A percentile compares a stretch with the other conserved stretches of the same genome.
Evolutionary conservation across 2,888 invertebrate genomes (phyloP).

Genomic region (Slavum lentiscoides): DNA sequence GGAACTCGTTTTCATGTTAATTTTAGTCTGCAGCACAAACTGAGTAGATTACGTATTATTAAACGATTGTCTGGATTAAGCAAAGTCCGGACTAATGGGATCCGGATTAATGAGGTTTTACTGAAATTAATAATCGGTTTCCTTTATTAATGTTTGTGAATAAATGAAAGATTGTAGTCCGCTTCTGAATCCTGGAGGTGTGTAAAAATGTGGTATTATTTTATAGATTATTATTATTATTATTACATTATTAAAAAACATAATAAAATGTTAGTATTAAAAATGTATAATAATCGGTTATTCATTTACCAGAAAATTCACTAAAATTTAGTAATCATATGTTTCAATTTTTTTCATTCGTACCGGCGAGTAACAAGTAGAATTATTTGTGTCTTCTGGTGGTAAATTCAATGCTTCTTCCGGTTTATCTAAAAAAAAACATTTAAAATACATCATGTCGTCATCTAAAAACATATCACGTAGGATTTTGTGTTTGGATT

Average conservation of each 20-base stretch:
- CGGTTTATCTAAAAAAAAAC: slow-evolving; percentile 40
- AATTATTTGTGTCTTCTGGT: slow-evolving; percentile 40
- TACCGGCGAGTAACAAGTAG: slow-evolving; percentile 43
- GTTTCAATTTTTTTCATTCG: slow-evolving; percentile 38
- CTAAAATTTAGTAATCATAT: slow-evolving; percentile 23
- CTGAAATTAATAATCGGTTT: no score
- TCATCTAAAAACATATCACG: not conserved
- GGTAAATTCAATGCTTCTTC: slow-evolving; percentile 45
- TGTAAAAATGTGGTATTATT: not conserved
- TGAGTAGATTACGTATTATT: no score
- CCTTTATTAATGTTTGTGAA: not conserved
- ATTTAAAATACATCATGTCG: not conserved
- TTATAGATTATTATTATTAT: no score
- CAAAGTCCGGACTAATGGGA: no score
- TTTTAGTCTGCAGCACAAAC: no score
- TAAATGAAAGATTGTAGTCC: not conserved
- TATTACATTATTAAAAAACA: no score
- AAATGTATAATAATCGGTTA: not conserved
- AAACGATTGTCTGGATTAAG: no score
- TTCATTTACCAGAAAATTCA: slow-evolving; percentile 16
- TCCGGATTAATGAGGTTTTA: no score
- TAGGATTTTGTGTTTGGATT: no score
- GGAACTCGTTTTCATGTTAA: no score
- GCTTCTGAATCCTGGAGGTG: not conserved
- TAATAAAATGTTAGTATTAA: not conserved